Percentiles rank a stretch among this genome's conserved stretches.
phyloP scores from a whole-genome alignment of 2,888 invertebrate species.

The Sarcophaga carnaria region DNA sequence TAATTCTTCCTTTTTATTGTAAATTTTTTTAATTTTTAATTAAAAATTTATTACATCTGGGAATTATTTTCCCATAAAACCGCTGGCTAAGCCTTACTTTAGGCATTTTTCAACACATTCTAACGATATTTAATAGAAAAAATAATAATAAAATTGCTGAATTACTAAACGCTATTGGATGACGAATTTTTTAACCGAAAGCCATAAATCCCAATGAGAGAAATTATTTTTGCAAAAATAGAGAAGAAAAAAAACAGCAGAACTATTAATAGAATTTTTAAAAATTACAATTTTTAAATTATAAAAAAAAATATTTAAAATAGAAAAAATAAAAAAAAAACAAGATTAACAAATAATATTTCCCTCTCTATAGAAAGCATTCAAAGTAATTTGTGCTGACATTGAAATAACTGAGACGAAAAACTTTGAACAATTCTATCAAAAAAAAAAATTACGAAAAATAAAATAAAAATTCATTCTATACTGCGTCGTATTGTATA shows the following conservation, averaged over 20 bases:
- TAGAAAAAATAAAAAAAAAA: not conserved
- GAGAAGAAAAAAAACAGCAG: not conserved
- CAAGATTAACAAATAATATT: conserved; percentile 10
- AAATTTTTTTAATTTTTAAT: no score
- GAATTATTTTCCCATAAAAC: not conserved
- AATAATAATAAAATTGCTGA: not conserved
- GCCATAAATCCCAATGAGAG: conserved; percentile 18
- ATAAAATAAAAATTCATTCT: conserved; percentile 16
- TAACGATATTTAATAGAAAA: not conserved
- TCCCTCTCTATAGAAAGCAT: conserved; percentile 18
- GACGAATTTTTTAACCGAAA: not conserved
- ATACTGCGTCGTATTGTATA: conserved; percentile 40
- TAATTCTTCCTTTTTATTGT: no score
- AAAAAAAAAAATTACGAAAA: conserved; percentile 17
- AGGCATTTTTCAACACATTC: not conserved
- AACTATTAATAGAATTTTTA: not conserved
- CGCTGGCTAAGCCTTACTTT: not conserved
- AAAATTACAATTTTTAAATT: not conserved
- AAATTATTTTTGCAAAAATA: not conserved
- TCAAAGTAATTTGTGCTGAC: conserved; percentile 62
- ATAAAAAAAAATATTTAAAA: not conserved
- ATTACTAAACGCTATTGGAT: not conserved
- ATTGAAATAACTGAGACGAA: conserved; percentile 62
- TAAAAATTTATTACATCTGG: no score
- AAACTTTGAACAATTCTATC: conserved; percentile 21